Conservation (phyloP, 1,140 invertebrate genomes). For the Aphis craccivora region DNA sequence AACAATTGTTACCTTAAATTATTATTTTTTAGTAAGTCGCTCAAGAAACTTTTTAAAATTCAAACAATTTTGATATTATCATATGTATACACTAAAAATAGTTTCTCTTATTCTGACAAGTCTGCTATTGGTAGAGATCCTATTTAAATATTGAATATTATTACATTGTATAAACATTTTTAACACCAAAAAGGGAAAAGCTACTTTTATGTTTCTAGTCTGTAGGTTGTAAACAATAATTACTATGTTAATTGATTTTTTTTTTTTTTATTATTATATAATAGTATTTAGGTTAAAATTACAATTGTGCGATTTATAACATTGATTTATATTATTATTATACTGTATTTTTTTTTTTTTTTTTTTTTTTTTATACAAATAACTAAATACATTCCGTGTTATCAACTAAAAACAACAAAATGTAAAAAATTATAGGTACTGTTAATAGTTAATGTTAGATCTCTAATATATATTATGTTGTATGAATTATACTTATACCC, state of each 20-base stretch:
- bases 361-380: neutral
- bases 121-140: slow-evolving; percentile 24
- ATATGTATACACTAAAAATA: neutral
- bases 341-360: neutral
- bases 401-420: neutral
- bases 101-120: neutral
- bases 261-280: slow-evolving; percentile 19
- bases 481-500: neutral
- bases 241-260: slow-evolving; percentile 18
- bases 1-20: neutral
- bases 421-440: neutral
- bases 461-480: slow-evolving; percentile 11
- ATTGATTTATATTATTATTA: slow-evolving; percentile 35
- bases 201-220: slow-evolving; percentile 50
- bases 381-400: slow-evolving; percentile 33
- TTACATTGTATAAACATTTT: neutral
- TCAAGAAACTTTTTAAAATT: slow-evolving; percentile 5
- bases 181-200: neutral
- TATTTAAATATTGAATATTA: neutral
- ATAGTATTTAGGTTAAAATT: neutral
- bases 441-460: neutral
- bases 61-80: neutral
- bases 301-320: neutral
- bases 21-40: neutral
- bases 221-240: slow-evolving; percentile 44